These are phyloP conservation scores for Zaprionus africanus DNA, from an alignment of 1,140 invertebrate genomes.

Conservation along the genomic window DNA sequence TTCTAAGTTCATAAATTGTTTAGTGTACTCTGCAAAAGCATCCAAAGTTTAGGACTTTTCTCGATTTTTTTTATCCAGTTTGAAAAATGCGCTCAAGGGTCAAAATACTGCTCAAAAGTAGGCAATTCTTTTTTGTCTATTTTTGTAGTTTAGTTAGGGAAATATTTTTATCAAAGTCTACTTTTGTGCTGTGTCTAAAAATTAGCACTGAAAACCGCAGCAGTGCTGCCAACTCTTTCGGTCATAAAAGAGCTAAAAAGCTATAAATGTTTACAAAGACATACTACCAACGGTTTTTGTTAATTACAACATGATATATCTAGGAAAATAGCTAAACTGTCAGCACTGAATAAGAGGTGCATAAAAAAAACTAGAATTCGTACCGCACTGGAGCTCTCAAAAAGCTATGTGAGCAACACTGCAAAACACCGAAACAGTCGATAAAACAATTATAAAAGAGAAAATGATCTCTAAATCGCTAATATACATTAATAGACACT, in stretches of 20 bases:
- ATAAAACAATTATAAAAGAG: background rate
- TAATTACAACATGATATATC: too few species aligned
- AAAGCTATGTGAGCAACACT: too few species aligned
- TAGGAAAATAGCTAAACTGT: too few species aligned
- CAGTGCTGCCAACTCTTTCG: background rate
- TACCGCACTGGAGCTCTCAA: too few species aligned
- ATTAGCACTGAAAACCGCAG: slow-evolving; percentile 10
- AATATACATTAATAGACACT: slow-evolving; percentile 26
- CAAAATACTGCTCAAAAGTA: slow-evolving; percentile 15
- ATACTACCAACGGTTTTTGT: too few species aligned
- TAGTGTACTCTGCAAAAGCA: too few species aligned
- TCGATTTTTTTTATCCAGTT: too few species aligned
- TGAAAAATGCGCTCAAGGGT: too few species aligned
- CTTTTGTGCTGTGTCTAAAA: slow-evolving; percentile 34
- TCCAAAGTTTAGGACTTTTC: too few species aligned
- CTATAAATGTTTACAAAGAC: background rate
- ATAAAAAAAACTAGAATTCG: too few species aligned
- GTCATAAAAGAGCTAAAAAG: background rate
- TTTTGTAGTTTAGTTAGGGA: background rate
- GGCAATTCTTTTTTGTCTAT: slow-evolving; percentile 8
- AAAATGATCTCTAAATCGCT: slow-evolving; percentile 16
- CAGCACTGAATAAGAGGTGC: too few species aligned
- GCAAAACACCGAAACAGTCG: background rate
- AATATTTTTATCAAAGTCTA: slow-evolving; percentile 21
- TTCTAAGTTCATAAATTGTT: too few species aligned